phyloP scores from a whole-genome alignment of 2,113 vertebrate genomes.

The Anhinga anhinga region DNA sequence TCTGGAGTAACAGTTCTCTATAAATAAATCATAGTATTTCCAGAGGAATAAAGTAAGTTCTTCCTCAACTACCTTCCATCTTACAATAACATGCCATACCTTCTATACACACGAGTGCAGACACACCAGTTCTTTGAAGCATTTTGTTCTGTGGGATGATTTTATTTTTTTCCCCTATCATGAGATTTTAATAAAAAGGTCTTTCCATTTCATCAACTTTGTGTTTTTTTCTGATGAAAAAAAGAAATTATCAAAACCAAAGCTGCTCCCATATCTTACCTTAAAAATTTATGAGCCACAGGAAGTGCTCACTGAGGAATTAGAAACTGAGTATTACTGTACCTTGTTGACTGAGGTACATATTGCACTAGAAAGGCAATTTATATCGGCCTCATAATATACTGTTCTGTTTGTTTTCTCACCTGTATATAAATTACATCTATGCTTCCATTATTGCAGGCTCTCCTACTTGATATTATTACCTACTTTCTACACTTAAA shows the following conservation, averaged over 20 bases:
- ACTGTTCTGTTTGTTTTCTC: background rate
- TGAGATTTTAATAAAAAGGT: background rate
- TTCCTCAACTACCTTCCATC: background rate
- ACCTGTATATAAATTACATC: background rate
- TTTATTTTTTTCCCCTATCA: background rate
- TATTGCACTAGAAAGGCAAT: background rate
- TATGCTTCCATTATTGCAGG: background rate
- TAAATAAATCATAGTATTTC: background rate
- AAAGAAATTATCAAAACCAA: background rate
- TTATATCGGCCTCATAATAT: background rate
- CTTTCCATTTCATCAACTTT: background rate
- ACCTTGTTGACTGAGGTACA: background rate
- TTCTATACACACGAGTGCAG: background rate
- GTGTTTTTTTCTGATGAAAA: background rate
- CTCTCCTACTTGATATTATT: background rate
- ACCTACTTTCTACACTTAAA: background rate
- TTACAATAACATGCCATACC: background rate
- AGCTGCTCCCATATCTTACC: background rate
- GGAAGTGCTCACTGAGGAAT: background rate
- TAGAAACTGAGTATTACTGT: background rate
- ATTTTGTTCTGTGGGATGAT: background rate
- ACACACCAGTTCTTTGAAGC: background rate
- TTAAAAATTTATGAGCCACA: background rate
- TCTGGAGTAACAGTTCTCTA: background rate
- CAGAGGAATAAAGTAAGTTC: background rate